Percentiles rank a stretch among this genome's conserved stretches.
These are phyloP conservation scores for Megathymus violae DNA, from an alignment of 1,140 invertebrate species.

Conservation along the genomic window DNA sequence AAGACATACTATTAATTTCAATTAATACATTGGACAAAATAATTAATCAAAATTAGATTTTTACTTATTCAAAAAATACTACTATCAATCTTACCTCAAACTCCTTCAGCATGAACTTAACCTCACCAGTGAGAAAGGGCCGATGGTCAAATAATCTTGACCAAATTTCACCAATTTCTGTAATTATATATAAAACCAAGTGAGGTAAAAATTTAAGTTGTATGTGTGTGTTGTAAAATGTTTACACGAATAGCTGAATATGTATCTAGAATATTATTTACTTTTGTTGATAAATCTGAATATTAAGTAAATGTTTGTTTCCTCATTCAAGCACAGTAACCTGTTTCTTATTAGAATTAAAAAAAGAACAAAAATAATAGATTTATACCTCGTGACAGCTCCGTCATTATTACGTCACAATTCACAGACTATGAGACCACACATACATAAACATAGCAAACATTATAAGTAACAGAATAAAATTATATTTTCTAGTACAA, in stretches of 20 bases:
- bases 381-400: slow-evolving; percentile 74
- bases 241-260: neutral
- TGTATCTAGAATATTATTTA: no score
- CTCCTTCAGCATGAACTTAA: slow-evolving; percentile 91
- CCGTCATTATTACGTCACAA: slow-evolving; percentile 58
- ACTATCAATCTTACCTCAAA: slow-evolving; percentile 88
- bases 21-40: no score
- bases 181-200: slow-evolving; percentile 30
- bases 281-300: no score
- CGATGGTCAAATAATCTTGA: slow-evolving; percentile 92
- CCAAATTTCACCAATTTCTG: slow-evolving; percentile 93
- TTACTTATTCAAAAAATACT: no score
- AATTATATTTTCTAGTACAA: no score
- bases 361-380: slow-evolving; percentile 33
- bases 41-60: no score
- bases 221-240: neutral
- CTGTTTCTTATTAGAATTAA: no score
- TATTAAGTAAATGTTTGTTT: no score
- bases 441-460: neutral
- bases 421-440: neutral
- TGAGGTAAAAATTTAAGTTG: slow-evolving; percentile 4
- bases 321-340: no score
- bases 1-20: no score
- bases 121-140: slow-evolving; percentile 92
- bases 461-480: no score